These are phyloP conservation scores for Oxycera nigricornis DNA, from an alignment of 2,888 invertebrate species.

Conservation along the genomic window DNA sequence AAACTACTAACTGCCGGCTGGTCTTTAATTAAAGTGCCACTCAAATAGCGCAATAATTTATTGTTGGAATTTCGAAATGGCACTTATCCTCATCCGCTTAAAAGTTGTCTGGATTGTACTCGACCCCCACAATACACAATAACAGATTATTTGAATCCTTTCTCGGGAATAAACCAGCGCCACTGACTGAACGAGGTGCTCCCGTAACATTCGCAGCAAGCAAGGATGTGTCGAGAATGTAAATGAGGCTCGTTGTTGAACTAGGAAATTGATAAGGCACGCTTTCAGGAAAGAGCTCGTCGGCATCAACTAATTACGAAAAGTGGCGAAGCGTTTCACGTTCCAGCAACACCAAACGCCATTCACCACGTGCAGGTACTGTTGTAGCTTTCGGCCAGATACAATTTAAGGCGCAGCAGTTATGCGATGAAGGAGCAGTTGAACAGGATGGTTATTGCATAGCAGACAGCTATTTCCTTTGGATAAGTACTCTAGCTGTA, in stretches of 20 bases:
- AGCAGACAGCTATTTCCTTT: not conserved
- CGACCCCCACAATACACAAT: not conserved
- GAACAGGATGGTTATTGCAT: not conserved
- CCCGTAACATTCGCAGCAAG: not conserved
- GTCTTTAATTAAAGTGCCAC: constrained; percentile 4
- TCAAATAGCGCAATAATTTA: constrained; percentile 14
- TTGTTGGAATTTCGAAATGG: not conserved
- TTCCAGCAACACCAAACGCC: not conserved
- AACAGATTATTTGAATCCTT: not conserved
- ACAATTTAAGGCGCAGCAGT: not conserved
- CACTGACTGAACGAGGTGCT: not conserved
- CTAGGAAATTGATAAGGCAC: constrained; percentile 49
- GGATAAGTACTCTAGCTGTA: not conserved
- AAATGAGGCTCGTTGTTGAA: constrained; percentile 43
- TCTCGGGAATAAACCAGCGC: not conserved
- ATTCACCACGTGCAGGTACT: not conserved
- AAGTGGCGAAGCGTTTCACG: constrained; percentile 13
- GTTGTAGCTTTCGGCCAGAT: not conserved
- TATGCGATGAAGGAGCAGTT: not conserved
- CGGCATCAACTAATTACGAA: constrained; percentile 34
- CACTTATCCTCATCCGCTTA: not conserved
- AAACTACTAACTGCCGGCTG: too few relatives aligned
- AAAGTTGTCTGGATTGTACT: not conserved
- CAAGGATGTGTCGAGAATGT: constrained; percentile 20
- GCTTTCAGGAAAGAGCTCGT: constrained; percentile 46